Percentiles rank a stretch among this genome's conserved stretches.
Evolutionary conservation across 2,113 vertebrate genomes (phyloP).

Genomic region (Telmatochromis brichardi): DNA sequence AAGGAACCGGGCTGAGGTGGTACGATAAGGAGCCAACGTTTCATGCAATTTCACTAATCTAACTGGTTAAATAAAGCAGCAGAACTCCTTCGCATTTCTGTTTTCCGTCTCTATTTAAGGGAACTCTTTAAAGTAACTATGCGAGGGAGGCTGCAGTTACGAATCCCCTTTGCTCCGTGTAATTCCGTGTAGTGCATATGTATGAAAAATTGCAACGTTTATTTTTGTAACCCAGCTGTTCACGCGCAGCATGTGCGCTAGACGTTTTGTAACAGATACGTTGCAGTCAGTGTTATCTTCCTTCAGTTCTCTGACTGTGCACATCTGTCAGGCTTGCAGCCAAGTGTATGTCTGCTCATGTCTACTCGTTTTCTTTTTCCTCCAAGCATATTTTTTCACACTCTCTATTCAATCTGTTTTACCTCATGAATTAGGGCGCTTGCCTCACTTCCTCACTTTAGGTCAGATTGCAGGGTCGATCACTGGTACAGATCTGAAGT

Average conservation of each 20-base stretch:
- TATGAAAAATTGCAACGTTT: not conserved
- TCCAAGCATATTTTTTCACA: not conserved
- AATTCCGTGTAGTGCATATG: not conserved
- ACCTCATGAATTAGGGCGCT: not conserved
- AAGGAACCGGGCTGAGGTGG: not conserved
- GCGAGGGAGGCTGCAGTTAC: not conserved
- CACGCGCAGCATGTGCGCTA: not conserved
- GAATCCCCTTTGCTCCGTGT: not conserved
- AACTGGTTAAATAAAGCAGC: not conserved
- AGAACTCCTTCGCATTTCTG: not conserved
- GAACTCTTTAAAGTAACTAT: not conserved
- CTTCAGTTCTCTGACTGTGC: not conserved
- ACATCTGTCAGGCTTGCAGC: not conserved
- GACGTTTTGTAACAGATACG: not conserved
- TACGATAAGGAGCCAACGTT: not conserved
- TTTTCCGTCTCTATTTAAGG: not conserved
- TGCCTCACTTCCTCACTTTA: not conserved
- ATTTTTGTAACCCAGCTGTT: conserved; percentile 15
- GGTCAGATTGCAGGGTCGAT: not conserved
- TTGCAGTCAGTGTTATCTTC: not conserved
- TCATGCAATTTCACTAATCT: not conserved
- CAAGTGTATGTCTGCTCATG: not conserved
- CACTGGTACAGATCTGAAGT: not conserved
- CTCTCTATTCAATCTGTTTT: not conserved
- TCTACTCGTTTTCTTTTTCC: not conserved